Percentiles rank a stretch among this genome's conserved stretches.
Evolutionary conservation across 2,888 invertebrate genomes (phyloP).

Genomic region (Phyto melanocephala): DNA sequence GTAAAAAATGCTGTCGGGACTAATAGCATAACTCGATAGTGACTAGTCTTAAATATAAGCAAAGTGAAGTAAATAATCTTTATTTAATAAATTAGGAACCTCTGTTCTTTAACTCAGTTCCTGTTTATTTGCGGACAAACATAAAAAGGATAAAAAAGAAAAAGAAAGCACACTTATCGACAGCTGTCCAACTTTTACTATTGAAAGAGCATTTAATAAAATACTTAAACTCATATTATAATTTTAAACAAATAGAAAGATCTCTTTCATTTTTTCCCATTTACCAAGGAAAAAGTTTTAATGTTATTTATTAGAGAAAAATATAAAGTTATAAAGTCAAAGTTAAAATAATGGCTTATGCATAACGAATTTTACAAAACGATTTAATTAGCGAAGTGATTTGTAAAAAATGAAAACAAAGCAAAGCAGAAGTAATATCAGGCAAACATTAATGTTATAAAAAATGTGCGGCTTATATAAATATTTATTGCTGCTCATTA

Average conservation of each 20-base stretch:
- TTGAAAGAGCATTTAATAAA: background rate
- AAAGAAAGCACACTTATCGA: background rate
- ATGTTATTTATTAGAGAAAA: background rate
- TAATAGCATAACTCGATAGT: no score
- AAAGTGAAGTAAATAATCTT: no score
- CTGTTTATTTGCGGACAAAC: background rate
- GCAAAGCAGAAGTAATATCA: no score
- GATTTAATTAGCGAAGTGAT: no score
- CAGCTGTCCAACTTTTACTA: background rate
- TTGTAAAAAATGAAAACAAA: no score
- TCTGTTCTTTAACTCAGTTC: background rate
- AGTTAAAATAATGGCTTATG: background rate
- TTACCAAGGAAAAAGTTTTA: conserved; percentile 10
- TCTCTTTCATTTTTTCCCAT: background rate
- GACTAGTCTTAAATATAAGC: no score
- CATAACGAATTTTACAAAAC: background rate
- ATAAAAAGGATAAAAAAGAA: background rate
- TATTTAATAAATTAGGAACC: background rate
- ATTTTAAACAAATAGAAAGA: background rate
- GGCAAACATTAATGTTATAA: no score
- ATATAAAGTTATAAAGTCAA: background rate
- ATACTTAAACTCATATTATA: conserved; percentile 1
- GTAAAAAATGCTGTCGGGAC: no score
- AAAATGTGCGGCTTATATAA: no score
- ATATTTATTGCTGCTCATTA: no score